A percentile compares a stretch with the other conserved stretches of the same genome.
These are phyloP conservation scores for Adelosebastes latens DNA, from an alignment of 2,797 vertebrate genomes.

Conservation along the genomic window DNA sequence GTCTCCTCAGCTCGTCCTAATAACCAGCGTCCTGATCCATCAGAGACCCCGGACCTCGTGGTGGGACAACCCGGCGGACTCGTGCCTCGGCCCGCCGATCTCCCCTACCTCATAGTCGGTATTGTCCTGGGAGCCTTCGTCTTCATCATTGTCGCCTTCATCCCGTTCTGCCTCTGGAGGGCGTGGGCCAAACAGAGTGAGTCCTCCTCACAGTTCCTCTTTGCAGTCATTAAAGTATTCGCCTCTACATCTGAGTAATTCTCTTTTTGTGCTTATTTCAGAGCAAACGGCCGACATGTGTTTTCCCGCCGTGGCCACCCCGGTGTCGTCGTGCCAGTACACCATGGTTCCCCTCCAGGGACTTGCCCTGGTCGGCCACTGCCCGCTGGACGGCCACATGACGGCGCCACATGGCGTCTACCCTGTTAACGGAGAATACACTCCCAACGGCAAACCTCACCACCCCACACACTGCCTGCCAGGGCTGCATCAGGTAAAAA, in stretches of 20 bases:
- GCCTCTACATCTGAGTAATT: not conserved
- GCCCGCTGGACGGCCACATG: slow-evolving; percentile 82
- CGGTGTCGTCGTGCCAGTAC: slow-evolving; percentile 93
- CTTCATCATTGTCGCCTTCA: slow-evolving; percentile 95
- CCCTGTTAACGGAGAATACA: slow-evolving; percentile 71
- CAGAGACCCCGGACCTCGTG: slow-evolving; percentile 56
- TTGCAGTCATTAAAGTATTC: not conserved
- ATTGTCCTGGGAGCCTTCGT: slow-evolving; percentile 92
- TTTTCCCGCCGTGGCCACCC: slow-evolving; percentile 86
- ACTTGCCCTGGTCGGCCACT: slow-evolving; percentile 84
- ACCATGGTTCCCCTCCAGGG: slow-evolving; percentile 96
- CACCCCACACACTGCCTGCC: slow-evolving; percentile 80
- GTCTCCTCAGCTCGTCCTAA: slow-evolving; percentile 81
- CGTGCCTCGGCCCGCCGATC: slow-evolving; percentile 90
- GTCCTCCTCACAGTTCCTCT: slow-evolving; percentile 40
- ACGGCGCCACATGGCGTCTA: slow-evolving; percentile 74
- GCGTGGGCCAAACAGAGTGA: slow-evolving; percentile 98
- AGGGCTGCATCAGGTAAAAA: slow-evolving; percentile 85
- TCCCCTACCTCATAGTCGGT: slow-evolving; percentile 94
- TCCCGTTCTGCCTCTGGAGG: slow-evolving; percentile 97
- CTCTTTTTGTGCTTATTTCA: slow-evolving; percentile 65
- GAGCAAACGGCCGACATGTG: slow-evolving; percentile 93
- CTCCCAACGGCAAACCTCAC: slow-evolving; percentile 79
- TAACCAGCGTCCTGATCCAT: slow-evolving; percentile 79
- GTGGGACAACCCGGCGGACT: slow-evolving; percentile 37